Evolutionary conservation across 2,113 vertebrate genomes (phyloP), one percentile per base, ranked within the genome.

Genomic region (Boulengerochromis microlepis): DNA sequence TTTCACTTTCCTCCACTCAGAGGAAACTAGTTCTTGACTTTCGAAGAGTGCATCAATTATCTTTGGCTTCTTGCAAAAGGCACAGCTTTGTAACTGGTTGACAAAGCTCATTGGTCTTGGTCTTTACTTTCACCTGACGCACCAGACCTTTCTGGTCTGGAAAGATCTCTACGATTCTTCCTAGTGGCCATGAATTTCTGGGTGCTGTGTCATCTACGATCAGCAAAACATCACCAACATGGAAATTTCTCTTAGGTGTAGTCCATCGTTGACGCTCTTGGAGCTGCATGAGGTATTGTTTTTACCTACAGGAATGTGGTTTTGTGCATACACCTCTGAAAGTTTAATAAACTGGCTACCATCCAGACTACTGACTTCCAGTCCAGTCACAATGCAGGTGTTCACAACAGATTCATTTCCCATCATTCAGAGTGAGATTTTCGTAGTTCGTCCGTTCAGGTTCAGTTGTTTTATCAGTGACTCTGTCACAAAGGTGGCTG

Each of bases 121-220:
- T 66, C 26, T 52, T 66, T 3, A 50, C 26, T 16, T 71, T 71
- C 19, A 84, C 61, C 2, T 89, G 83, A 29, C 29, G 35, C 52
- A 91, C 71, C 2, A 87, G 5, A 1, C 84, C 45, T 29, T 35
- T 50, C 1, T 42, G 50, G 33, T 80, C 80, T 84, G 91, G 94
- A 80, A 92, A 61, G 6, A 18, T 86, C 64, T 86, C 80, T 11
- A 81, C 6, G 3, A 86, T 84, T 9, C 33, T 87, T 84, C 74
- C 76, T 33, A 80, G 74, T 12, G 78, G 82, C 87, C 89, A 88
- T 4, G 81, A 88, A 9, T 90, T 92, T 66, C 86, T 86, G 24
- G 92, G 87, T 8, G 87, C 86, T 3, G 87, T 82, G 8, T 88
- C 57, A n/a, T 92, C 89, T 22, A 91, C 78, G 19, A 88, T 88